phyloP scores from a whole-genome alignment of 2,797 vertebrate genomes.

The Valencia hispanica region DNA sequence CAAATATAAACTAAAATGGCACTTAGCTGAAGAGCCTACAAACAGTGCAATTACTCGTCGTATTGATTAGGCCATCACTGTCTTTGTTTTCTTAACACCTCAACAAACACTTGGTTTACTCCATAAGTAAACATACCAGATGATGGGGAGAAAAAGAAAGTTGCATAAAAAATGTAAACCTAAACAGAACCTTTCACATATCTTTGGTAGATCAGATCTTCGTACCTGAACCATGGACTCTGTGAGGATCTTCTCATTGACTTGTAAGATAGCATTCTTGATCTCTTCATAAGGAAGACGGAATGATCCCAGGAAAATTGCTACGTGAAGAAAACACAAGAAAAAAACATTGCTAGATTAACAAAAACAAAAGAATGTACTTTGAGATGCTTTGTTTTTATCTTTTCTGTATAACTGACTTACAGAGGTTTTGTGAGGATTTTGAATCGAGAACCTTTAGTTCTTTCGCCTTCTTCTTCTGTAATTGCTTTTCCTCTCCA shows the following conservation, averaged over 20 bases:
- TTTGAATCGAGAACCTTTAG: conserved; percentile 86
- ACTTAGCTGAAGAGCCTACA: not conserved
- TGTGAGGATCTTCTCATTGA: conserved; percentile 85
- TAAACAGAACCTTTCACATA: not conserved
- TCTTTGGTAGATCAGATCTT: conserved; percentile 9
- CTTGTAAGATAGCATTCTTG: conserved; percentile 84
- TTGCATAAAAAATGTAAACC: not conserved
- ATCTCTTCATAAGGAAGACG: conserved; percentile 88
- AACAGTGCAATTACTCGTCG: not conserved
- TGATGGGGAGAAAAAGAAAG: not conserved
- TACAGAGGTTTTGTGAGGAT: conserved; percentile 88
- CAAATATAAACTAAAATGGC: not conserved
- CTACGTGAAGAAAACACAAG: conserved; percentile 65
- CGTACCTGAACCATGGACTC: conserved; percentile 87
- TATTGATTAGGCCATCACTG: not conserved
- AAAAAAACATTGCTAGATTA: not conserved
- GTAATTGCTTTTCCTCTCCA: conserved; percentile 79
- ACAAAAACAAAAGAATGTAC: not conserved
- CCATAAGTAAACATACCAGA: too few relatives aligned
- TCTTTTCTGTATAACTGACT: conserved; percentile 59
- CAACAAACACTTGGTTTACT: not conserved
- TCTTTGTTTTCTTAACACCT: not conserved
- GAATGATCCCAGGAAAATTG: conserved; percentile 89
- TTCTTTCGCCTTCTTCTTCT: conserved; percentile 92
- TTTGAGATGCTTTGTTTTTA: not conserved